Base-by-base conservation (phyloP, 2,113 vertebrate species). In the Accipiter cooperii region DNA sequence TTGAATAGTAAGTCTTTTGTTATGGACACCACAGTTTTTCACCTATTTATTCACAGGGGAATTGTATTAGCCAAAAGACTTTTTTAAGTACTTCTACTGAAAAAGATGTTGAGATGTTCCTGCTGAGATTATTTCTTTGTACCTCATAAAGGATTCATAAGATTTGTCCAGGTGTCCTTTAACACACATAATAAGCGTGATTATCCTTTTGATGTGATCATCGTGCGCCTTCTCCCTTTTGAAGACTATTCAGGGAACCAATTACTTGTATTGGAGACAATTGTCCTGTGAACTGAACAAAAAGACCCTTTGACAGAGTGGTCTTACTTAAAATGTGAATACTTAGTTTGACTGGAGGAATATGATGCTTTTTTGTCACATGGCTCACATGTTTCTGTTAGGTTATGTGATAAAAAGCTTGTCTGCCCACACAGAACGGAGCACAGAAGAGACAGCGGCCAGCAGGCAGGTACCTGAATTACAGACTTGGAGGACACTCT, bases 101-200 rank as follows among this genome's bases (percentile, higher is more conserved):
- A 84, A 93, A 88, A 66, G 58, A 66, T 63, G 24, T 63, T 87
- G 78, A 80, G 66, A 70, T 77, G 22, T 66, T 87, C 87, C 75
- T 69, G 70, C 81, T 84, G 87, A 93, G 87, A 57, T 76, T 73
- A 73, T 94, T 87, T 85, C 58, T 95, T 95, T 89, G 63, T 96
- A 76, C 60, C 46, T 89, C 44, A 42, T 74, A 91, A 91, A 88
- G 33, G 55, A 63, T 70, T 55, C 2, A 0, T 49, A 85, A 80
- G 61, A 83, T 80, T 70, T 66, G 68, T 90, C 68, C 33, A 42
- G 58, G 17, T 96, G 42, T 96, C 64, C 66, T 94, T 96, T 92
- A 97, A 77, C 55, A 84, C 51, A 77, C 38, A 66, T 81, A 83
- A 89, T 94, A 94, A 86, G 31, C 49, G 28, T 58, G 29, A 83